phyloP scores from a whole-genome alignment of 2,113 vertebrate species.

The Hippolais icterina region DNA sequence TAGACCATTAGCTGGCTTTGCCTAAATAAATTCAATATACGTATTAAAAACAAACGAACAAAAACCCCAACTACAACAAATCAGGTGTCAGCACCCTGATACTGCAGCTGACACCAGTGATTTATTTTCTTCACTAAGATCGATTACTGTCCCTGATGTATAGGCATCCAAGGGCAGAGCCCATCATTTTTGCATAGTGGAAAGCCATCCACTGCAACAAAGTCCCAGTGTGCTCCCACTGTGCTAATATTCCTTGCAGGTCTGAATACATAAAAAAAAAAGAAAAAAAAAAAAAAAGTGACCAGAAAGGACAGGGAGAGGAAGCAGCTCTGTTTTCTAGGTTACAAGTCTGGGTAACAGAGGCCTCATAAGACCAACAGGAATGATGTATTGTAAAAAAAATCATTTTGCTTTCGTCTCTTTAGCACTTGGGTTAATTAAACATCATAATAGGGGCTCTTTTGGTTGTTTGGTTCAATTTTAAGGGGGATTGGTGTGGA shows the following conservation, averaged over 20 bases:
- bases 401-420: neutral
- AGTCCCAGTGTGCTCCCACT: neutral
- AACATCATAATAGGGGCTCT: neutral
- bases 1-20: neutral
- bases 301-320: neutral
- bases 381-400: neutral
- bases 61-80: neutral
- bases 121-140: conserved; percentile 50
- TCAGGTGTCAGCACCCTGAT: conserved; percentile 4
- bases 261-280: neutral
- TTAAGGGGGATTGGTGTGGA: accelerated
- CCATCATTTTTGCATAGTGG: neutral
- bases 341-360: neutral
- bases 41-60: neutral
- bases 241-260: neutral
- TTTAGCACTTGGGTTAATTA: neutral
- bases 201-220: neutral
- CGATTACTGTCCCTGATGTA: conserved; percentile 21
- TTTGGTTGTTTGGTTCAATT: neutral
- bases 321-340: neutral
- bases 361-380: neutral
- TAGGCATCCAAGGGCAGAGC: conserved; percentile 32
- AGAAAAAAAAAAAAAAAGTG: neutral
- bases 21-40: neutral
- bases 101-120: conserved; percentile 6